Evolutionary conservation across 2,888 invertebrate genomes (phyloP).

Genomic region (Drymonia ruficornis): DNA sequence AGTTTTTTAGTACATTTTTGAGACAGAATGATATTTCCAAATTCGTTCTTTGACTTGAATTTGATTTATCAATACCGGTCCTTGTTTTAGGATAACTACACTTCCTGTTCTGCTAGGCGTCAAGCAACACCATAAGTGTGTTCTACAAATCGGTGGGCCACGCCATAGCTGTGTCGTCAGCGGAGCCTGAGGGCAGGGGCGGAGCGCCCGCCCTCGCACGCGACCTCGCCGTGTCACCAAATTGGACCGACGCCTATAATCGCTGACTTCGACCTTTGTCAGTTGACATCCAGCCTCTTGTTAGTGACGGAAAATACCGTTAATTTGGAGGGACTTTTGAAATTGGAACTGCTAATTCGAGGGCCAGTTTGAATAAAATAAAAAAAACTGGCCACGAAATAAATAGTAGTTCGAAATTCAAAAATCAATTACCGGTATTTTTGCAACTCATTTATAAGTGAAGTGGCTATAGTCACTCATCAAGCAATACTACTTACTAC

Average conservation of each 20-base stretch:
- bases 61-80: neutral
- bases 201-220: conserved; percentile 54
- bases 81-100: neutral
- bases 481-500: too few relatives aligned
- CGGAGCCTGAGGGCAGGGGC: conserved; percentile 60
- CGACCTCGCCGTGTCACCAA: conserved; percentile 41
- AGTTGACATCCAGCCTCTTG: neutral
- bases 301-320: conserved; percentile 1
- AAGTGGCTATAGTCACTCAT: too few relatives aligned
- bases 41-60: neutral
- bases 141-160: conserved; percentile 33
- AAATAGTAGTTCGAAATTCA: too few relatives aligned
- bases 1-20: too few relatives aligned
- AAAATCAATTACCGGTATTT: too few relatives aligned
- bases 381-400: neutral
- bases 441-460: too few relatives aligned
- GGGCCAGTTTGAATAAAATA: neutral
- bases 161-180: conserved; percentile 68
- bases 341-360: neutral
- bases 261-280: conserved; percentile 1
- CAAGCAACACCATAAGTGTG: neutral
- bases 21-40: neutral
- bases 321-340: neutral
- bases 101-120: neutral
- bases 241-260: conserved; percentile 24